phyloP scores from a whole-genome alignment of 2,797 vertebrate species.

The Cirrhinus mrigala region DNA sequence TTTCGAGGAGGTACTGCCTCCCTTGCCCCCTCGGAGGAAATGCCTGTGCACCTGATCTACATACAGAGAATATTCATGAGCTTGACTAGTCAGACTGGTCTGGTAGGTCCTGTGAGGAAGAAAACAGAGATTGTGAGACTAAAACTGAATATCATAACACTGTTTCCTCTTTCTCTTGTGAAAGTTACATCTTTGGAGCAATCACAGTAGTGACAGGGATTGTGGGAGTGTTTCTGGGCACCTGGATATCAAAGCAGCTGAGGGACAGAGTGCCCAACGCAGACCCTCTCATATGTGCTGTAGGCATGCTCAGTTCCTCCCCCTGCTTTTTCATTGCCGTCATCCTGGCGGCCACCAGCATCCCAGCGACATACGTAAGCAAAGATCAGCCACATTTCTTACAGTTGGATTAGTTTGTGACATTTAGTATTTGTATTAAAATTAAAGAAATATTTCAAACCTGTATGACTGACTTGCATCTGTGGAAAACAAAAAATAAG shows the following conservation, averaged over 20 bases:
- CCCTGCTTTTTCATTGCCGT: constrained; percentile 85
- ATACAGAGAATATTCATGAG: not conserved
- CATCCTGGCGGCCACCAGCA: constrained; percentile 78
- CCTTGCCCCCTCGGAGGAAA: no score
- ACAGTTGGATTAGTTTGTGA: not conserved
- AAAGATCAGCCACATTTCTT: not conserved
- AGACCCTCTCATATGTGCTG: constrained; percentile 89
- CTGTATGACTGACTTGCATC: not conserved
- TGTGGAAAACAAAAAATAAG: not conserved
- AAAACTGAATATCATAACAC: not conserved
- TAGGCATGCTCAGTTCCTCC: constrained; percentile 83
- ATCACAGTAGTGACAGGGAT: constrained; percentile 86
- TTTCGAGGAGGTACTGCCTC: no score
- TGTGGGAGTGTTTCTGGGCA: constrained; percentile 84
- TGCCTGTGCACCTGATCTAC: no score
- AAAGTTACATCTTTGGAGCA: constrained; percentile 87
- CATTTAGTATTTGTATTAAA: constrained; percentile 3
- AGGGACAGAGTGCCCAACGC: constrained; percentile 78
- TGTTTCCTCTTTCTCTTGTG: constrained; percentile 19
- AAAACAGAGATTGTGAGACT: not conserved
- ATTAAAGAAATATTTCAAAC: not conserved
- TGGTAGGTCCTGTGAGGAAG: not conserved
- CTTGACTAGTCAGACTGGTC: not conserved
- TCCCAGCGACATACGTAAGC: constrained; percentile 86
- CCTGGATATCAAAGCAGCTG: constrained; percentile 76